Evolutionary conservation across 2,113 vertebrate genomes (phyloP), one percentile per base, ranked within the genome.

Genomic region (Tachuris rubrigastra): DNA sequence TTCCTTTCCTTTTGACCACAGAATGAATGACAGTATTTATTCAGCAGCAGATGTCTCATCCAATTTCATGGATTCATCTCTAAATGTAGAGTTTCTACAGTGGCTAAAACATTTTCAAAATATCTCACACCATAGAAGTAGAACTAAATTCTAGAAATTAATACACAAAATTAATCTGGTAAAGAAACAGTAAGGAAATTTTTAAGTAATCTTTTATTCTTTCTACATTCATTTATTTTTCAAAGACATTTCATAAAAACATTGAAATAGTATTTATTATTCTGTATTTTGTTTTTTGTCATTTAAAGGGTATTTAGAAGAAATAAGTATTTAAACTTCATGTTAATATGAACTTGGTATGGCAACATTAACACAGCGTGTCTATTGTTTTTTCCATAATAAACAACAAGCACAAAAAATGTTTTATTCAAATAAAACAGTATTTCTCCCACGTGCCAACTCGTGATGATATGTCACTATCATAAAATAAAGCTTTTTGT

Each of bases 161-260:
- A 22, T 66, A 24, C 9, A 37, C 20, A 63, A 55, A 86, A 84
- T 76, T 3, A 10, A 89, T 6, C 50, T 81, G 39, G 23, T 16
- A 58, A n/a, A n/a, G n/a, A n/a, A 71, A 71, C 12, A 68, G 46
- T 23, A 21, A 39, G 21, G 22, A 79, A 76, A 31, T n/a, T 68
- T 90, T 88, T 37, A 90, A 55, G 12, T 31, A 80, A 44, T 83
- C 53, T 85, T 7, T 74, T 91, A 84, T 71, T 87, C 25, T 66
- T 89, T 81, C 84, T 78, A 7, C 55, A 87, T 62, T 65, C 89
- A 89, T 46, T 94, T 77, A 50, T 78, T 94, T 89, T 90, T 67
- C 52, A 87, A 71, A 74, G 52, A 63, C 0, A 0, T 86, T 46
- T 25, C 55, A 37, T 75, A 83, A 89, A 89, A 55, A 63, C 12